Base-by-base conservation (phyloP, 2,113 vertebrate genomes). In the Clupea harengus region DNA sequence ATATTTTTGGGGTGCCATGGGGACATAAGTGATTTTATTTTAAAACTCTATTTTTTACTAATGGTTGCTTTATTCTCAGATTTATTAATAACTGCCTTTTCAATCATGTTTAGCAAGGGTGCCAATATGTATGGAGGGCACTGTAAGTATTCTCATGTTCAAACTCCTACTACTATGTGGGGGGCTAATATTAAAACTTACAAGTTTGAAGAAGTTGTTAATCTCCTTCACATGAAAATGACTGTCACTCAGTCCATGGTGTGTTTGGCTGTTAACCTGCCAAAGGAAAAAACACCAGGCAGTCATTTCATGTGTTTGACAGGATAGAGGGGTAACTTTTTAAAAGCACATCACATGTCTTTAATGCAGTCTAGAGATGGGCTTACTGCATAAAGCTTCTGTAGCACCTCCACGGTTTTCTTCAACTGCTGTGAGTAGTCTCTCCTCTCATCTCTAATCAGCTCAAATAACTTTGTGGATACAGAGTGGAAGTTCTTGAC, bases 161-260 rank as follows among this genome's bases (percentile, higher is more conserved):
- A 60, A 18, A 60, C 18, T 7, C 22, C 20, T 20, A 20, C 18
- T 20, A 22, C 6, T 60, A 60, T 60, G 18, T 22, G 0, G 6
- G 54, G 6, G 3, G 39, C 39, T 39, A 39, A 1, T 1, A 39
- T 52, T 25, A 0, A 46, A 85, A 81, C 90, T 91, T 82, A 92
- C 91, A 84, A 67, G 67, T 15, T 82, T 39, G 72, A 87, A 6
- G 25, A 72, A 32, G 8, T 28, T 32, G 28, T 89, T 88, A 60
- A 90, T 81, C 67, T 90, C 86, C 45, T 84, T n/a, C 44, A 90
- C 86, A 83, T 90, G 84, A 45, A 92, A 91, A 86, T 84, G 64
- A 44, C 45, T 85, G 15, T 86, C 82, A 3, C 67, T 28, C 9
- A 89, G 52, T 20, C 44, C 81, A 57, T 85, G 85, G 9, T 45